A percentile compares a stretch with the other conserved stretches of the same genome.
These are phyloP conservation scores for Heptranchias perlo DNA, from an alignment of 2,113 vertebrate species.

Conservation along the genomic window DNA sequence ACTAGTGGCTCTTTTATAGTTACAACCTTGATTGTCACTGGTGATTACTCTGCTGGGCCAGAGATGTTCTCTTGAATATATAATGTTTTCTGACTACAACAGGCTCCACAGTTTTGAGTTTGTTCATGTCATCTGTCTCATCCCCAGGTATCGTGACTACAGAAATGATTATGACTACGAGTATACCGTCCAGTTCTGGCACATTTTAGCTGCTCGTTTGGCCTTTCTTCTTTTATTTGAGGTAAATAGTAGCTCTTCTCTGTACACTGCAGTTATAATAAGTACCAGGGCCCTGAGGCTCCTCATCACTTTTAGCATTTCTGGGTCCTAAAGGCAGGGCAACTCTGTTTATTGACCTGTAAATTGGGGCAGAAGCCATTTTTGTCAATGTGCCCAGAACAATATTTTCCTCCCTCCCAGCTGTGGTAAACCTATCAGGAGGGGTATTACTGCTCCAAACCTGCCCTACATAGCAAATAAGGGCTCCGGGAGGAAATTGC, in stretches of 20 bases:
- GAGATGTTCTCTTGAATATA: not conserved
- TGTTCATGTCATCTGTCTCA: not conserved
- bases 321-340: not conserved
- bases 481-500: not conserved
- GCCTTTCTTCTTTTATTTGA: slow-evolving; percentile 86
- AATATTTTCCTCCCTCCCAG: not conserved
- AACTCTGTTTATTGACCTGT: not conserved
- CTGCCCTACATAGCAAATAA: not conserved
- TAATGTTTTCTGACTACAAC: not conserved
- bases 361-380: not conserved
- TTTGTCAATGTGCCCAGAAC: not conserved
- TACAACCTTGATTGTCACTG: not conserved
- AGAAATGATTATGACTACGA: slow-evolving; percentile 58
- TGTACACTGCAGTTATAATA: not conserved
- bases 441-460: not conserved
- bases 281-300: not conserved
- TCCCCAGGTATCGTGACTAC: slow-evolving; percentile 80
- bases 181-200: slow-evolving; percentile 74
- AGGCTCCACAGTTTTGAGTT: not conserved
- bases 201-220: slow-evolving; percentile 75
- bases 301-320: not conserved
- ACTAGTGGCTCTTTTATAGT: not conserved
- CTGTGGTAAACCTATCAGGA: not conserved
- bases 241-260: slow-evolving; percentile 50
- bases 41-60: not conserved